Evolutionary conservation across 2,888 invertebrate species (phyloP).

Genomic region (Amblyjoppa fuscipennis): DNA sequence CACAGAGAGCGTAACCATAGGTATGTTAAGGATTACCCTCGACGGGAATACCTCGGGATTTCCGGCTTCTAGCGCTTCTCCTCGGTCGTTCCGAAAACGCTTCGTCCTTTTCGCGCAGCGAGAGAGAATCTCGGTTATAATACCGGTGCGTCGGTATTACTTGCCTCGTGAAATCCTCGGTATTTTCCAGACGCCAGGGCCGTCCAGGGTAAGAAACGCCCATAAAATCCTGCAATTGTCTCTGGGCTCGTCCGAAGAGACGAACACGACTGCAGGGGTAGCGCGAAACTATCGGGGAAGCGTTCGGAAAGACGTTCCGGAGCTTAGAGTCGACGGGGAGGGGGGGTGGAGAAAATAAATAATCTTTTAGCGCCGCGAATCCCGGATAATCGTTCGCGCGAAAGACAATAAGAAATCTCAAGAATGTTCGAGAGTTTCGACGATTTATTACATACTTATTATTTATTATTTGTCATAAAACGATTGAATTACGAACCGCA

Average conservation of each 20-base stretch:
- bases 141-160: constrained; percentile 23
- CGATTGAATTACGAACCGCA: neutral
- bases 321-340: neutral
- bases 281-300: neutral
- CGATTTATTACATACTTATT: neutral
- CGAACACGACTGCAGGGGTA: constrained; percentile 8
- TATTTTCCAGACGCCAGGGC: constrained; percentile 15
- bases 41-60: constrained; percentile 47
- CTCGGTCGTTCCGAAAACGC: constrained; percentile 9
- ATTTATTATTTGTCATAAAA: neutral
- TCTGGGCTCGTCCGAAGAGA: constrained; percentile 3
- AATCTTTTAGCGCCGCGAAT: neutral
- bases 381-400: neutral
- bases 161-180: constrained; percentile 30
- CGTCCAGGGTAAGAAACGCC: constrained; percentile 13
- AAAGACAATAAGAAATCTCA: neutral
- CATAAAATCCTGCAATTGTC: constrained; percentile 50
- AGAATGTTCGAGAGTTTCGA: neutral
- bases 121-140: constrained; percentile 25
- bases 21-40: constrained; percentile 45
- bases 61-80: constrained; percentile 28
- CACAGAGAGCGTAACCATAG: neutral
- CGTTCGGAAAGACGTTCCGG: constrained; percentile 13
- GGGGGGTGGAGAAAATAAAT: neutral
- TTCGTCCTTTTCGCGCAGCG: constrained; percentile 25